A percentile compares a stretch with the other conserved stretches of the same genome.
Conservation (phyloP, 2,797 vertebrate species). For the Cetoscarus ocellatus region DNA sequence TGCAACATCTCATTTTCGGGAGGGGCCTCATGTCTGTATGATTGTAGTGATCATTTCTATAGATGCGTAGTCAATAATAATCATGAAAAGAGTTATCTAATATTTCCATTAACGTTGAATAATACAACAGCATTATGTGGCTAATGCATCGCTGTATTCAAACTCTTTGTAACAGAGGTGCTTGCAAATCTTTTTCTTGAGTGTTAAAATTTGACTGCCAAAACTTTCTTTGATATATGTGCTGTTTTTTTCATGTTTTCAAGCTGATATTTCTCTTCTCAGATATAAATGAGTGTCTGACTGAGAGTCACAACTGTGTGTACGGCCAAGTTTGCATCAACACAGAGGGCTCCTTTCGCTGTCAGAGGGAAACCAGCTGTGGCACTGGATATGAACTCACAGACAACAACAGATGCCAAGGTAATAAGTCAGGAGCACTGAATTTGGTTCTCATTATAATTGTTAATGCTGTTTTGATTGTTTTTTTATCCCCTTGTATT, state of each 20-base stretch:
- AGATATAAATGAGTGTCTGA: slow-evolving; percentile 94
- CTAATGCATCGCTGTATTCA: too few species aligned
- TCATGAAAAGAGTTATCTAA: too few species aligned
- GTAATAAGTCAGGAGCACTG: slow-evolving; percentile 62
- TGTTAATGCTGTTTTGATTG: neutral
- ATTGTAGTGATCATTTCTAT: too few species aligned
- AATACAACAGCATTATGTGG: too few species aligned
- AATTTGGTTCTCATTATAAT: neutral
- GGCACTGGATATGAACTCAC: slow-evolving; percentile 92
- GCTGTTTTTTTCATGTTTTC: neutral
- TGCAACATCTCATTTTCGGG: too few species aligned
- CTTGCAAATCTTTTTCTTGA: too few species aligned
- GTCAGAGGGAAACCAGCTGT: slow-evolving; percentile 89
- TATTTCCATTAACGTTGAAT: too few species aligned
- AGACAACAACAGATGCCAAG: slow-evolving; percentile 89
- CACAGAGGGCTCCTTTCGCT: slow-evolving; percentile 89
- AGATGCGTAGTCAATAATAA: too few species aligned
- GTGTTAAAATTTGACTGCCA: too few species aligned
- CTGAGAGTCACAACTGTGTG: slow-evolving; percentile 82
- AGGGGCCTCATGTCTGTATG: too few species aligned
- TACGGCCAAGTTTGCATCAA: slow-evolving; percentile 90
- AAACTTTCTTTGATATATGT: too few species aligned
- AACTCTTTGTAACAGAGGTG: too few species aligned
- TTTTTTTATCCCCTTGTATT: slow-evolving; percentile 28
- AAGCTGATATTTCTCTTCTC: slow-evolving; percentile 18